These are phyloP conservation scores for Hylyphantes graminicola DNA, from an alignment of 1,140 invertebrate genomes.

Conservation along the genomic window DNA sequence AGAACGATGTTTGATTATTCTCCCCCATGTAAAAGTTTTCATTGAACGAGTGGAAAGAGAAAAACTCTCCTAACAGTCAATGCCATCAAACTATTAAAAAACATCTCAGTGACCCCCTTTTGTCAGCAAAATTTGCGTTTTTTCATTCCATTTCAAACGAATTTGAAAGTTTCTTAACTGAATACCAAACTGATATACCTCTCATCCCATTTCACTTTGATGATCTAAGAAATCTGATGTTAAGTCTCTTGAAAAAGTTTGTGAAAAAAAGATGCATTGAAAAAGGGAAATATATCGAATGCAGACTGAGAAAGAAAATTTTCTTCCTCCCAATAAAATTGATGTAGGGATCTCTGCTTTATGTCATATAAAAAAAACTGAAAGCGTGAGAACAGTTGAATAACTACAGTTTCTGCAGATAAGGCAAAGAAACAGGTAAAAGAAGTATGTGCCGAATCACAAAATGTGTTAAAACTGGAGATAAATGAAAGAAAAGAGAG, in stretches of 20 bases:
- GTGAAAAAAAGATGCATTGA: conserved; percentile 1
- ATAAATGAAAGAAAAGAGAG: background rate
- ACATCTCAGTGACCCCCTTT: conserved; percentile 5
- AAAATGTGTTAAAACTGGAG: background rate
- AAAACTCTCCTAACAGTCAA: background rate
- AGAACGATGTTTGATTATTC: background rate
- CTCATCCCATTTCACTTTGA: background rate
- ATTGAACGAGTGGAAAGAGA: conserved; percentile 4
- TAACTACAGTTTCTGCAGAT: background rate
- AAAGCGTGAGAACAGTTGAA: background rate
- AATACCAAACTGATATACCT: background rate
- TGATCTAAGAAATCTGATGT: background rate
- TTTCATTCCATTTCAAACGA: background rate
- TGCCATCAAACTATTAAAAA: background rate
- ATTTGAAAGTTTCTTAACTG: conserved; percentile 1
- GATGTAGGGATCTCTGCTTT: background rate
- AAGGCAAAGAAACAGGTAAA: background rate
- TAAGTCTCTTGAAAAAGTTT: background rate
- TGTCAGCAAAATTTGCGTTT: background rate
- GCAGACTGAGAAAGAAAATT: background rate
- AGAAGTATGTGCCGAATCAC: background rate
- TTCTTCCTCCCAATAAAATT: background rate
- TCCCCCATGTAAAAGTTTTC: background rate
- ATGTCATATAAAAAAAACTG: background rate
- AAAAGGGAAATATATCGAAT: background rate